Base-by-base conservation (phyloP, 2,888 invertebrate species). In the Petrolisthes manimaculis region DNA sequence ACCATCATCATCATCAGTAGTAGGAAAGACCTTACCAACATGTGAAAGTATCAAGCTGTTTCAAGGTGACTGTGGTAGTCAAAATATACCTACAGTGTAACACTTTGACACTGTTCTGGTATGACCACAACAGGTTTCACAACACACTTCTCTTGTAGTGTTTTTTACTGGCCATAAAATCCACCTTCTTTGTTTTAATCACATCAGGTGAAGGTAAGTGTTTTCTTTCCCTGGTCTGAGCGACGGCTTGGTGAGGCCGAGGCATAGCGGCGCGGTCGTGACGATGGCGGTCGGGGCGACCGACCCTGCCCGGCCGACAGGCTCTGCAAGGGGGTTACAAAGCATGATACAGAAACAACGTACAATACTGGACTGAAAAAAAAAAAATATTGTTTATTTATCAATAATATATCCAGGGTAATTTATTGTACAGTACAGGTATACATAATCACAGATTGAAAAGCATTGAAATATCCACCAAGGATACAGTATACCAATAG, bases 121-220 rank as follows among this genome's bases (percentile, higher is more conserved):
- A 18, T 18, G 9, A 18, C 67, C 9, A 61, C 67, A 61, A 61
- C 37, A 37, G 37, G 37, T 37, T 37, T 37, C 37, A 37, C 37
- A 37, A 37, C 37, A 37, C 37, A 37, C 37, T 21, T 71, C 71
- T 71, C 21, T 71, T 71, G 71, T 21, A 71, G 14, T 21, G 71
- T 21, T 21, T 18, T 21, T 21, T 14, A n/a, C 6, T 71, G 8
- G 14, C 21, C n/a, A 71, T 21, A 8, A 71, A n/a, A 21, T 71
- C 71, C 71, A n/a, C 6, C 21, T n/a, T 71, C 21, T 21, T 71
- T 18, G 21, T 21, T 21, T n/a, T 71, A 21, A 80, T 37, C 75
- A 83, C 71, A 83, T 88, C 88, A 88, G 14, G 88, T 88, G 80
- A 88, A 88, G 61, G 88, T 88, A 12, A 88, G 80, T 14, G 88